Conservation (phyloP, 2,797 vertebrate species). For the Takifugu ocellatus region DNA sequence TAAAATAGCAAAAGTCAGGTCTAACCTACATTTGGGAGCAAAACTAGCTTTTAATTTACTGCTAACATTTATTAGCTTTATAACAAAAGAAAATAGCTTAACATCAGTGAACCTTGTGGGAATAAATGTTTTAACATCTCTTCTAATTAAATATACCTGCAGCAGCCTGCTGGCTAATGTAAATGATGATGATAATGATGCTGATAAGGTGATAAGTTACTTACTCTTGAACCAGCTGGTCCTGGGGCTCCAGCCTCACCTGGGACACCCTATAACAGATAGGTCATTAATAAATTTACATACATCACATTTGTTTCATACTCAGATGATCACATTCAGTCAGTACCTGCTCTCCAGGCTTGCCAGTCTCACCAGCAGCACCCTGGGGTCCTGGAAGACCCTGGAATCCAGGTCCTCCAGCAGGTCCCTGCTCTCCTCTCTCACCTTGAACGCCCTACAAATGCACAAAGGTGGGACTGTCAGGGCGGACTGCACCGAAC, state of each 20-base stretch:
- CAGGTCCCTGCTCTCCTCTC: slow-evolving; percentile 90
- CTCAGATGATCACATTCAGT: slow-evolving; percentile 5
- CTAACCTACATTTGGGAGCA: not conserved
- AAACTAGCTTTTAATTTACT: not conserved
- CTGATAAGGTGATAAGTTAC: slow-evolving; percentile 45
- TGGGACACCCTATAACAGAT: slow-evolving; percentile 81
- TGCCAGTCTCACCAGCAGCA: slow-evolving; percentile 89
- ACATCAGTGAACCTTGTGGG: too few species aligned
- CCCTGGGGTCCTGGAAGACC: slow-evolving; percentile 94
- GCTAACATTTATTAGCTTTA: not conserved
- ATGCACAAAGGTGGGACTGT: slow-evolving; percentile 15
- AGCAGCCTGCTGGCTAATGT: not conserved
- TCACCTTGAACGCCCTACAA: slow-evolving; percentile 80
- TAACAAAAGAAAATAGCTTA: too few species aligned
- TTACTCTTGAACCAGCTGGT: slow-evolving; percentile 87
- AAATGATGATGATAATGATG: not conserved
- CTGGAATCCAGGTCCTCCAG: slow-evolving; percentile 92
- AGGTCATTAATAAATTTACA: not conserved
- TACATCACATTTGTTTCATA: not conserved
- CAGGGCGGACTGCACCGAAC: not conserved
- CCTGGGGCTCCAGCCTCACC: slow-evolving; percentile 89
- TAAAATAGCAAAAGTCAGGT: not conserved
- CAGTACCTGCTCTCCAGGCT: slow-evolving; percentile 92
- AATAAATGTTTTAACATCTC: too few species aligned
- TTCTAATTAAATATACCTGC: not conserved